Evolutionary conservation across 2,888 invertebrate genomes (phyloP), one percentile per base, ranked within the genome.

Genomic region (Drosophila parthenogenetica): DNA sequence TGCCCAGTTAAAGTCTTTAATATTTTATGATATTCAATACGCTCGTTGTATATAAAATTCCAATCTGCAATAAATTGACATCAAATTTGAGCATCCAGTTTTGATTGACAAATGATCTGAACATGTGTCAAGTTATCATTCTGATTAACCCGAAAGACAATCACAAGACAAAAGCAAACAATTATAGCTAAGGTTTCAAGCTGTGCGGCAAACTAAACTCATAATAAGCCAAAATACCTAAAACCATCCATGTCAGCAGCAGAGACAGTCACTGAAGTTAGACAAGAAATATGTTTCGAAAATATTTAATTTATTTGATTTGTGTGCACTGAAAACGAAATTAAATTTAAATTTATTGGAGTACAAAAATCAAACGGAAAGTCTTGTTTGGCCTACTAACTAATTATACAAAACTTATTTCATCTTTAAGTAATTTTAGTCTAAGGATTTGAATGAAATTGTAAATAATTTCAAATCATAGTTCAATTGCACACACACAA

Each of bases 171-270:
- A 59, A 48, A 60, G 53, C 73, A 65, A 62, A 55, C 46, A 57
- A 50, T 35, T 64, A 35, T 50, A 16, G 54, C 67, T 78, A 76
- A 81, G 62, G 70, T 84, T 75, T 84, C 76, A 62, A 70, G 61
- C 45, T 60, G 11, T n/a, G 39, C 39, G 60, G n/a, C 13, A 13
- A 29, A 29, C 8, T 14, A 57, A 45, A 16, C 63, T 66, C 48
- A 70, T 77, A 84, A 78, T 82, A 69, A 71, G 69, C 67, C 51
- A 70, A 73, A 86, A 67, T 71, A 62, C 50, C 65, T 45, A 48
- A 69, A 61, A 55, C 45, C 65, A 40, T 50, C 25, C 35, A 16
- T 50, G 40, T 25, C 46, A 39, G 39, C 19, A 46, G 10, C 53
- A 57, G 25, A 42, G n/a, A 17, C 37, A 49, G n/a, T 42, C 17